A percentile compares a stretch with the other conserved stretches of the same genome.
phyloP scores from a whole-genome alignment of 2,797 vertebrate genomes.

The Centroberyx gerrardi region DNA sequence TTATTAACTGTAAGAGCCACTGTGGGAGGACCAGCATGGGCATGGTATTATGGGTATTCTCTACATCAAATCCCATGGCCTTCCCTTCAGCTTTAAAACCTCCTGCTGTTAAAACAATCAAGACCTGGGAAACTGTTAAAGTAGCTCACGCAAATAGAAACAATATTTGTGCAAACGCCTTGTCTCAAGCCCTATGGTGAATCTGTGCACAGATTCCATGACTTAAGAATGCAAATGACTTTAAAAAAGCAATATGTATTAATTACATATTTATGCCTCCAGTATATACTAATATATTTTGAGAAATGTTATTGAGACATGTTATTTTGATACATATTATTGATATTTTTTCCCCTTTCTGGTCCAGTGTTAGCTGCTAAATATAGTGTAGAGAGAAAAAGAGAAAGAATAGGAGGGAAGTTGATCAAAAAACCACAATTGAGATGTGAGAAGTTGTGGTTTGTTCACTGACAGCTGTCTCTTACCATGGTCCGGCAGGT shows the following conservation, averaged over 20 bases:
- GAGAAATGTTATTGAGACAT: background rate
- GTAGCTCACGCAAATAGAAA: too few relatives aligned
- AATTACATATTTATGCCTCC: too few relatives aligned
- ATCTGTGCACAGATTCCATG: too few relatives aligned
- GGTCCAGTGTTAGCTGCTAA: background rate
- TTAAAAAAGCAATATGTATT: too few relatives aligned
- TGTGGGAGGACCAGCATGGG: slow-evolving; percentile 24
- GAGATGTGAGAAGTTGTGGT: too few relatives aligned
- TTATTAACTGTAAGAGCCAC: slow-evolving; percentile 3
- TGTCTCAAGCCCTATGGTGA: too few relatives aligned
- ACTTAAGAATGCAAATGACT: too few relatives aligned
- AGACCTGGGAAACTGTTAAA: background rate
- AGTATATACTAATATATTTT: background rate
- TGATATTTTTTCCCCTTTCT: background rate
- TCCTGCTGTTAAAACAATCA: background rate
- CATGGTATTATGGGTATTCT: slow-evolving; percentile 15
- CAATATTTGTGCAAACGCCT: too few relatives aligned
- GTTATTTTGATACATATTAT: too few relatives aligned
- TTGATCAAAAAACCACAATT: background rate
- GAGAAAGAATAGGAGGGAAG: background rate
- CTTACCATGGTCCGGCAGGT: background rate
- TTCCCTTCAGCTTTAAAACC: slow-evolving; percentile 2
- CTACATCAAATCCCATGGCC: background rate
- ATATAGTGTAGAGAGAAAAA: background rate
- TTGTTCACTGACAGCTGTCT: too few relatives aligned